phyloP scores from a whole-genome alignment of 2,113 vertebrate species.

The Rattus rattus region DNA sequence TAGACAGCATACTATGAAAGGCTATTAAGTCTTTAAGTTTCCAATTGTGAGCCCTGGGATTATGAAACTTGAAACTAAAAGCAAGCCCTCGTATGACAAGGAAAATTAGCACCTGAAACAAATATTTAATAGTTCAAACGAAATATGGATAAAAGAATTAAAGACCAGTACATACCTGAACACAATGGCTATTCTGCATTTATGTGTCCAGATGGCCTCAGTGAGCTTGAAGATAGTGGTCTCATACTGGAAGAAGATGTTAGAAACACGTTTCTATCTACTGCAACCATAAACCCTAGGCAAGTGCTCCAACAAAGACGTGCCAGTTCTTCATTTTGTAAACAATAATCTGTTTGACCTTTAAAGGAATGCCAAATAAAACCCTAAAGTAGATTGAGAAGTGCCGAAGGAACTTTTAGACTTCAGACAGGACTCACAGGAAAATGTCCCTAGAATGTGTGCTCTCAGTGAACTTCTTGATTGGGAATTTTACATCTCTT shows the following conservation, averaged over 20 bases:
- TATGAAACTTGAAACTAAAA: slow-evolving; percentile 61
- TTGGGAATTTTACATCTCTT: slow-evolving; percentile 89
- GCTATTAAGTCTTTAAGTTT: slow-evolving; percentile 49
- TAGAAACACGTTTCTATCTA: slow-evolving; percentile 67
- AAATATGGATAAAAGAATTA: slow-evolving; percentile 66
- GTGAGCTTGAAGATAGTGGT: slow-evolving; percentile 80
- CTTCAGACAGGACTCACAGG: slow-evolving; percentile 93
- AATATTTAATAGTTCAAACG: slow-evolving; percentile 69
- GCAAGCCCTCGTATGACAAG: slow-evolving; percentile 82
- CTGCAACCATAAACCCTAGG: slow-evolving; percentile 71
- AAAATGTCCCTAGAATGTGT: slow-evolving; percentile 92
- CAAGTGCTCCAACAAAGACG: slow-evolving; percentile 79
- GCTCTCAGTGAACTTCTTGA: slow-evolving; percentile 89
- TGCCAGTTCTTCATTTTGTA: slow-evolving; percentile 92
- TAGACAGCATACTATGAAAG: slow-evolving; percentile 56
- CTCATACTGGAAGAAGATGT: slow-evolving; percentile 79
- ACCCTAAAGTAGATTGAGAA: slow-evolving; percentile 89
- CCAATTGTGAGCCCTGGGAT: slow-evolving; percentile 57
- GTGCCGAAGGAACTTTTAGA: slow-evolving; percentile 83
- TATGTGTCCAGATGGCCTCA: slow-evolving; percentile 70
- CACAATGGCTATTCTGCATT: slow-evolving; percentile 89
- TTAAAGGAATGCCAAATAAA: slow-evolving; percentile 89
- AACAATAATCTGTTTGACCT: slow-evolving; percentile 89
- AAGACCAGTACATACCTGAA: slow-evolving; percentile 79
- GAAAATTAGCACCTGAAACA: slow-evolving; percentile 83